Evolutionary conservation across 2,113 vertebrate genomes (phyloP).

Genomic region (Pluvianellus socialis): DNA sequence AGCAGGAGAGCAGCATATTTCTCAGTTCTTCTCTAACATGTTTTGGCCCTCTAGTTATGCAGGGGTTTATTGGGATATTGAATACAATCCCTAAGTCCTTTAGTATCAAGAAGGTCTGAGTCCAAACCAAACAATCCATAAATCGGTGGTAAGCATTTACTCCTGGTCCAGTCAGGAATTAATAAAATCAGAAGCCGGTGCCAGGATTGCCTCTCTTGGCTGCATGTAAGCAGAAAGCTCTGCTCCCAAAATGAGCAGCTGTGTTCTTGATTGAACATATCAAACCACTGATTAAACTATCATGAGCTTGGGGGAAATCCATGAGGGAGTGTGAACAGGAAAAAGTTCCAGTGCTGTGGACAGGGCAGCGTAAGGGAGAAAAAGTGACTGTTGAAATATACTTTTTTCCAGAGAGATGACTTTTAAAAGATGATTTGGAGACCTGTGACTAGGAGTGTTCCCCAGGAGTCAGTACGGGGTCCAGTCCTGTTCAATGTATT

Average conservation of each 20-base stretch:
- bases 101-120: not conserved
- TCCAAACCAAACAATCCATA: not conserved
- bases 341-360: not conserved
- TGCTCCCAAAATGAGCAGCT: not conserved
- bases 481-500: no score
- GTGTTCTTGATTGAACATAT: not conserved
- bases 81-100: not conserved
- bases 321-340: not conserved
- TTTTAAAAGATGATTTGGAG: not conserved
- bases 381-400: not conserved
- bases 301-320: not conserved
- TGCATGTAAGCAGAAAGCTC: not conserved
- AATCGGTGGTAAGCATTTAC: not conserved
- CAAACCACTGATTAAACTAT: not conserved
- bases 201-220: not conserved
- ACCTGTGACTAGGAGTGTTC: no score
- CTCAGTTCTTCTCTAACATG: not conserved
- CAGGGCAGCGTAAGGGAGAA: not conserved
- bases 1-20: not conserved
- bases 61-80: not conserved
- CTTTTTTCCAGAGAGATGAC: not conserved
- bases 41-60: not conserved
- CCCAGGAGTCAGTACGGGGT: no score
- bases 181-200: not conserved
- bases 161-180: not conserved